These are phyloP conservation scores for Drosophila picticornis DNA, from an alignment of 2,888 invertebrate genomes.

Conservation along the genomic window DNA sequence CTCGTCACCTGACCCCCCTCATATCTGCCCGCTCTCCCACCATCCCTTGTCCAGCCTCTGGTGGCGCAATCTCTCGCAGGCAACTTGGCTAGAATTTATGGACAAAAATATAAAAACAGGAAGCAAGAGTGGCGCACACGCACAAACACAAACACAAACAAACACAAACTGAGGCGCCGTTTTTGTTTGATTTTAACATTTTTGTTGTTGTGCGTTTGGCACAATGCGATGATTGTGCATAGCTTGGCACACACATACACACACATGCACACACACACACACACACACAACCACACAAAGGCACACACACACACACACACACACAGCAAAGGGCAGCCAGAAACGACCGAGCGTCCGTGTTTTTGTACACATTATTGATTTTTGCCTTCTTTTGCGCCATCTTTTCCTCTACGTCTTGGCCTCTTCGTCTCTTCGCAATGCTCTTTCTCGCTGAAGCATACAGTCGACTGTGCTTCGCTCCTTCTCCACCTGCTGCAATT, in stretches of 20 bases:
- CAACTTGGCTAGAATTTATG: constrained; percentile 77
- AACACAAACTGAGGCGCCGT: constrained; percentile 50
- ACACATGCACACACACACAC: constrained; percentile 2
- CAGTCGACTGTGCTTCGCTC: neutral
- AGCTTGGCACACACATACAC: constrained; percentile 40
- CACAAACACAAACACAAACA: constrained; percentile 27
- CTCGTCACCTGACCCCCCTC: constrained; percentile 20
- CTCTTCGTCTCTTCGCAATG: constrained; percentile 6
- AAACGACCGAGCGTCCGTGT: constrained; percentile 42
- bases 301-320: neutral
- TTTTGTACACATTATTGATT: constrained; percentile 75
- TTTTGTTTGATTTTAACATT: constrained; percentile 73
- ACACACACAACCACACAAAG: constrained; percentile 2
- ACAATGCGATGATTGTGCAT: constrained; percentile 74
- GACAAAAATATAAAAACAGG: constrained; percentile 76
- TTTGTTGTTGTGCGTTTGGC: constrained; percentile 46
- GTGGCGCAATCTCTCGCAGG: constrained; percentile 43
- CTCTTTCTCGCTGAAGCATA: neutral
- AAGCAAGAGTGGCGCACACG: constrained; percentile 54
- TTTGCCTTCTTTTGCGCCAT: constrained; percentile 68
- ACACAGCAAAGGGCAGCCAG: constrained; percentile 41
- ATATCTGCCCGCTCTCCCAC: neutral
- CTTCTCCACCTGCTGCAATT: constrained; percentile 57
- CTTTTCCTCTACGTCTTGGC: constrained; percentile 51
- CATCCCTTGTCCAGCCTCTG: constrained; percentile 19